Base-by-base conservation (phyloP, 2,888 invertebrate species). In the Steinernema hermaphroditum region DNA sequence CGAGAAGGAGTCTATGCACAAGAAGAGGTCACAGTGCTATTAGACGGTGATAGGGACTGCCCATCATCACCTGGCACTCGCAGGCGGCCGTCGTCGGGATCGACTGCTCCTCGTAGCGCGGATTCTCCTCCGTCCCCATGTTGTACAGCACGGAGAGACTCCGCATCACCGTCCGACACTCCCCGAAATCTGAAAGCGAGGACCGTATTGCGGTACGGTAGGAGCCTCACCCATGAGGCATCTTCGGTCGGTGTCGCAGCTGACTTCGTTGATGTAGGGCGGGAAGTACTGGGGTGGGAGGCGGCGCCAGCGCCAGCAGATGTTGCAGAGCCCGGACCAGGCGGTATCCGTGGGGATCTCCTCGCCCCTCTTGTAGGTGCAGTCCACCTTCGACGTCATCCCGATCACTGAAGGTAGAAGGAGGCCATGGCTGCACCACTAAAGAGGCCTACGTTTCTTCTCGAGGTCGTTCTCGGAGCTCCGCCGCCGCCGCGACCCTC, bases 231-330 rank as follows among this genome's bases (percentile, higher is more conserved):
- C 80, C 72, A 76, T 74, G 49, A 80, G 73, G 70, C 80, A 80
- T 49, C 74, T 74, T 71, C 73, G 73, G 72, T 79, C 79, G 8
- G 72, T 72, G 71, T 79, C 78, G 70, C 80, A 80, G 71, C 71
- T 76, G 68, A 80, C 79, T 76, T 80, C 80, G 72, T 80, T 80
- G 34, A 80, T 71, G 70, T 77, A 79, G 70, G 72, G 75, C 4
- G 80, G 80, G 54, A 74, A 80, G 74, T 78, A 80, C 57, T 76
- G 75, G 9, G 72, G 69, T 0, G 80, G 79, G 8, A 80, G 75
- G 43, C 75, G 72, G 34, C 80, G 41, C 80, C 80, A 80, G 29
- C 77, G 76, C 80, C 80, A 80, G 49, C 80, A 80, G 27, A 80
- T 43, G 74, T 75, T 79, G 72, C 79, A 79, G 24, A 79, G 50